These are phyloP conservation scores for Morpho deidamia DNA, from an alignment of 2,888 invertebrate genomes.

Conservation along the genomic window DNA sequence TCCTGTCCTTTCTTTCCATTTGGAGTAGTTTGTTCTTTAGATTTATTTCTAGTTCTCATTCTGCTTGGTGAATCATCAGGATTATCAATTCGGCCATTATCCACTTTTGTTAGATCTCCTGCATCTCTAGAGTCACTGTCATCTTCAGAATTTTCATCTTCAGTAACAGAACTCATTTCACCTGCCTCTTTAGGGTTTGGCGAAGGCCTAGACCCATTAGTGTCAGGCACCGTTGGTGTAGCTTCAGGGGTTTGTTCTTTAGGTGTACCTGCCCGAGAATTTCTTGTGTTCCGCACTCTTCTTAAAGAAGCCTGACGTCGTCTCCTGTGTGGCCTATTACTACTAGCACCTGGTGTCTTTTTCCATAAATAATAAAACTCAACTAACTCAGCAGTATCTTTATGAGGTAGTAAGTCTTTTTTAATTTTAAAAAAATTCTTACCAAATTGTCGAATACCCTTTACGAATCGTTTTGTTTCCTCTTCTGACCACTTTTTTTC, in stretches of 20 bases:
- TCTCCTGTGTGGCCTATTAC: constrained; percentile 95
- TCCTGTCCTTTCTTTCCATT: constrained; percentile 68
- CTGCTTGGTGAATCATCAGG: constrained; percentile 91
- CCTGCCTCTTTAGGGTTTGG: constrained; percentile 83
- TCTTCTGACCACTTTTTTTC: constrained; percentile 99
- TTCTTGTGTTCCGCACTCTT: constrained; percentile 91
- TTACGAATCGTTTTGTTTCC: constrained; percentile 98
- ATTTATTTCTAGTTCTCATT: constrained; percentile 92
- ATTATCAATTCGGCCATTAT: constrained; percentile 85
- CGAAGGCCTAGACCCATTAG: constrained; percentile 79
- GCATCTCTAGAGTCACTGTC: constrained; percentile 96
- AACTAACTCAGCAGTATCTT: constrained; percentile 97
- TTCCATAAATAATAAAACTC: constrained; percentile 99
- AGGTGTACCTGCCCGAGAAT: constrained; percentile 88
- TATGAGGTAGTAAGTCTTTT: constrained; percentile 96
- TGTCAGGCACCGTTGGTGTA: constrained; percentile 69
- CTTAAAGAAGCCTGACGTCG: constrained; percentile 91
- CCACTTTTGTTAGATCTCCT: constrained; percentile 88
- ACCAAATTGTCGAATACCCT: constrained; percentile 98
- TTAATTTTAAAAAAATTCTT: constrained; percentile 99
- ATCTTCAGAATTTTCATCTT: constrained; percentile 96
- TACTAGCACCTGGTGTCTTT: constrained; percentile 98
- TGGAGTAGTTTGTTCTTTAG: constrained; percentile 84
- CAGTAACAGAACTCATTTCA: constrained; percentile 88
- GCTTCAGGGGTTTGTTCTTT: constrained; percentile 85